Percentiles rank a stretch among this genome's conserved stretches.
Evolutionary conservation across 2,113 vertebrate genomes (phyloP).

Genomic region (Cottus gobio): DNA sequence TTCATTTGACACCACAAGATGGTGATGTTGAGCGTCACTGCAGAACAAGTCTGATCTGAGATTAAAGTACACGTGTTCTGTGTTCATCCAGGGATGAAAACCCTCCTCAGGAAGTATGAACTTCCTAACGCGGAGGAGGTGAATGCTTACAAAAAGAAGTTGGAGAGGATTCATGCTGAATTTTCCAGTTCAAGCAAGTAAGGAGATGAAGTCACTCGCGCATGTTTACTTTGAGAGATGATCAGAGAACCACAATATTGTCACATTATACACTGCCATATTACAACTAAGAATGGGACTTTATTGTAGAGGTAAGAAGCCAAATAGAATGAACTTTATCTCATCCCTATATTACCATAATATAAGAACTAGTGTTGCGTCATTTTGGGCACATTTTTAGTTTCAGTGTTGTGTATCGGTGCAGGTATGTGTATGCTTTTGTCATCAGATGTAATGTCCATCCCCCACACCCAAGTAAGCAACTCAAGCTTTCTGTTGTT

Average conservation of each 20-base stretch:
- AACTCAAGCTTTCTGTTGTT: conserved; percentile 20
- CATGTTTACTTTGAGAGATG: background rate
- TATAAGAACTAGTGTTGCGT: background rate
- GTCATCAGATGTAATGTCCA: background rate
- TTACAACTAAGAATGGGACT: background rate
- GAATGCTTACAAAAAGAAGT: conserved; percentile 87
- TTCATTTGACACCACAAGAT: conserved; percentile 53
- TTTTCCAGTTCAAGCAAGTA: conserved; percentile 83
- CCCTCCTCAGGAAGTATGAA: conserved; percentile 91
- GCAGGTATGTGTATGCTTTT: too few relatives aligned
- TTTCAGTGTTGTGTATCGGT: background rate
- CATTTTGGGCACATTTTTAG: background rate
- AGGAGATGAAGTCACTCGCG: conserved; percentile 68
- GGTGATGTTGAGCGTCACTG: conserved; percentile 20
- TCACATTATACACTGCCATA: background rate
- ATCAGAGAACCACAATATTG: background rate
- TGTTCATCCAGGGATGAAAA: conserved; percentile 87
- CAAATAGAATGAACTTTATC: background rate
- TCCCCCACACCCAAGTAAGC: conserved; percentile 28
- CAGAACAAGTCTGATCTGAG: background rate
- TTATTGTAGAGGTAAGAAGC: background rate
- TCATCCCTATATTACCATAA: background rate
- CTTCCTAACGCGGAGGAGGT: conserved; percentile 89
- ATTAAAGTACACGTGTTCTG: background rate
- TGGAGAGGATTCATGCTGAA: conserved; percentile 93